These are phyloP conservation scores for Orchesella cincta DNA, from an alignment of 1,140 invertebrate genomes.

Conservation along the genomic window DNA sequence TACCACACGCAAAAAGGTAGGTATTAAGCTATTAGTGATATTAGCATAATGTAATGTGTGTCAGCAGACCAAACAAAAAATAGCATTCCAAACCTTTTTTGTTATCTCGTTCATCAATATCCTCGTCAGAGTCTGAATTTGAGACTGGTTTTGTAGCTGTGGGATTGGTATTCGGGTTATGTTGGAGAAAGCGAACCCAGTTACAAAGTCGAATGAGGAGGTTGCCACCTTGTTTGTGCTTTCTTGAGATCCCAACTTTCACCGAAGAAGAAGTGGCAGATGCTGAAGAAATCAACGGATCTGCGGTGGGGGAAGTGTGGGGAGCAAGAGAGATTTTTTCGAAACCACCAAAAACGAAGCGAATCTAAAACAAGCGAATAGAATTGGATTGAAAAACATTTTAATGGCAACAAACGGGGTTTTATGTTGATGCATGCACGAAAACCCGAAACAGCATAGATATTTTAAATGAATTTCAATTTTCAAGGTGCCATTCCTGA, in stretches of 20 bases:
- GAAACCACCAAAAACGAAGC: constrained; percentile 2
- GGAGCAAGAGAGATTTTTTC: not conserved
- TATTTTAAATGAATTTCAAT: too few species aligned
- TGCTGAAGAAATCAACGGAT: not conserved
- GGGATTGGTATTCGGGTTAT: too few species aligned
- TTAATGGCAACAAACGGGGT: not conserved
- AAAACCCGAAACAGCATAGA: too few species aligned
- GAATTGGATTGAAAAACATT: not conserved
- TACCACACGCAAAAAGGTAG: not conserved
- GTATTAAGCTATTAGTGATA: not conserved
- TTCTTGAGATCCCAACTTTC: too few species aligned
- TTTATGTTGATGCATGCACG: too few species aligned
- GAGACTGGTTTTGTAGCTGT: not conserved
- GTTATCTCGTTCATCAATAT: not conserved
- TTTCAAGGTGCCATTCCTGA: too few species aligned
- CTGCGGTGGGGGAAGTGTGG: not conserved
- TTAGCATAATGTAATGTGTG: not conserved
- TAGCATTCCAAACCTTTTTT: not conserved
- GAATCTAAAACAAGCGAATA: not conserved
- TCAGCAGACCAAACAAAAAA: too few species aligned
- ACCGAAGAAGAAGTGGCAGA: too few species aligned
- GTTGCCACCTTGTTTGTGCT: too few species aligned
- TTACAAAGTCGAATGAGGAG: not conserved
- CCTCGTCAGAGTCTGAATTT: not conserved
- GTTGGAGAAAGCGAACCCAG: constrained; percentile 9